Percentiles rank a stretch among this genome's conserved stretches.
Conservation (phyloP, 2,113 vertebrate species). For the Pelobates fuscus region DNA sequence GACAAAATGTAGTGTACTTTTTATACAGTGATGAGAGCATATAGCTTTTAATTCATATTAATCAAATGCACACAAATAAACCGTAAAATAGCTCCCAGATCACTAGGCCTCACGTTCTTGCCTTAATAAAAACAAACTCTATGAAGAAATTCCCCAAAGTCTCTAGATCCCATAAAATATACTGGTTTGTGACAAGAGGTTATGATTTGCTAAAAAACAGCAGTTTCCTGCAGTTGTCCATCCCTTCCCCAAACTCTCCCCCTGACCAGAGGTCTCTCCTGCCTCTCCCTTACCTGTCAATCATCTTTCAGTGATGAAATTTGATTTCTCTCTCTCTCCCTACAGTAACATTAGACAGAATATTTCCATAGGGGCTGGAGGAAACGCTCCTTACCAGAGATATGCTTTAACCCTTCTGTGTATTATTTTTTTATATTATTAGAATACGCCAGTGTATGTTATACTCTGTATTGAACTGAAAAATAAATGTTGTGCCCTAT, state of each 20-base stretch:
- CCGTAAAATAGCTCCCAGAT: background rate
- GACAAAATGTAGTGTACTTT: too few species aligned
- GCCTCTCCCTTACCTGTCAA: slow-evolving; percentile 70
- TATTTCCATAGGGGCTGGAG: slow-evolving; percentile 71
- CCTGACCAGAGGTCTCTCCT: slow-evolving; percentile 71
- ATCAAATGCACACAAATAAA: too few species aligned
- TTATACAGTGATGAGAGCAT: too few species aligned
- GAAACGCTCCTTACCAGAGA: slow-evolving; percentile 65
- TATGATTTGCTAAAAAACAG: slow-evolving; percentile 70
- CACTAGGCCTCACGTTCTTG: too few species aligned
- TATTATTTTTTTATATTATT: too few species aligned
- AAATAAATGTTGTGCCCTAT: too few species aligned
- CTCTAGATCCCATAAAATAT: slow-evolving; percentile 49
- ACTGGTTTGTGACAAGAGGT: slow-evolving; percentile 63
- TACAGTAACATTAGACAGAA: slow-evolving; percentile 75
- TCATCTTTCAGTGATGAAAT: slow-evolving; percentile 71
- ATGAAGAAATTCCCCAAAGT: too few species aligned
- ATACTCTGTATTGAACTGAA: too few species aligned
- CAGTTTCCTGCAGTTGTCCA: slow-evolving; percentile 70
- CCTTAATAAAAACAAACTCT: too few species aligned
- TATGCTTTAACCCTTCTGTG: slow-evolving; percentile 67
- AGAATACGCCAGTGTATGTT: too few species aligned
- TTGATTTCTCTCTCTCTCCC: slow-evolving; percentile 73
- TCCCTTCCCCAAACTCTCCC: slow-evolving; percentile 80
- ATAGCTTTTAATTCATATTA: too few species aligned